Base-by-base conservation (phyloP, 2,797 vertebrate species). In the Erpetoichthys calabaricus region DNA sequence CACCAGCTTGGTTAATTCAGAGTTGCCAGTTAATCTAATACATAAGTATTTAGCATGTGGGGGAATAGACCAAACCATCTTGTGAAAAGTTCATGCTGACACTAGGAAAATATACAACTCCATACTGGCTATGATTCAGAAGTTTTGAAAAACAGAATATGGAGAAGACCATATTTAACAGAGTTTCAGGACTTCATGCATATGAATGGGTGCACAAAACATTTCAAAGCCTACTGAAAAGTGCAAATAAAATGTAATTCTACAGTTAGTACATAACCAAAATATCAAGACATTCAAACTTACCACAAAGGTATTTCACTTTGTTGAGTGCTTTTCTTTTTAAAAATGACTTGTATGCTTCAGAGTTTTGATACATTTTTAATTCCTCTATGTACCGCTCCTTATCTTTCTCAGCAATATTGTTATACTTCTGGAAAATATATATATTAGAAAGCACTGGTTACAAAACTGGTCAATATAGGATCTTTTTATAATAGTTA, bases 341-440 rank as follows among this genome's bases (percentile, higher is more conserved):
- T 57, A 68, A 62, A 49, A 70, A 71, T n/a, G n/a, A 61, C 51
- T 47, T 42, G 61, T 25, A 62, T 8, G 51, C 50, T 59, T 66
- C 41, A 7, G 56, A 69, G 62, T 4, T 1, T 55, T 65, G 57
- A 42, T 55, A 60, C 7, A 43, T 62, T 10, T 63, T 63, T 47
- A 59, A 62, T 60, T 72, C 58, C 0, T 7, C 5, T 8, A 59
- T 2, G 55, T 61, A 64, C 10, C 62, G 7, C 49, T 63, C 63
- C n/a, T 64, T 65, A 47, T 67, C 59, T 9, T 50, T 44, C 1
- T 65, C 55, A 0, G 60, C 61, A 47, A 56, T 51, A 44, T 53
- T n/a, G 63, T 62, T 57, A 2, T 46, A 65, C 61, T 53, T 59
- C 59, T 70, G 68, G 58, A 44, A 10, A 65, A 5, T 25, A 25